Evolutionary conservation across 2,888 invertebrate species (phyloP), one percentile per base, ranked within the genome.

Genomic region (Ophion obscuratus): DNA sequence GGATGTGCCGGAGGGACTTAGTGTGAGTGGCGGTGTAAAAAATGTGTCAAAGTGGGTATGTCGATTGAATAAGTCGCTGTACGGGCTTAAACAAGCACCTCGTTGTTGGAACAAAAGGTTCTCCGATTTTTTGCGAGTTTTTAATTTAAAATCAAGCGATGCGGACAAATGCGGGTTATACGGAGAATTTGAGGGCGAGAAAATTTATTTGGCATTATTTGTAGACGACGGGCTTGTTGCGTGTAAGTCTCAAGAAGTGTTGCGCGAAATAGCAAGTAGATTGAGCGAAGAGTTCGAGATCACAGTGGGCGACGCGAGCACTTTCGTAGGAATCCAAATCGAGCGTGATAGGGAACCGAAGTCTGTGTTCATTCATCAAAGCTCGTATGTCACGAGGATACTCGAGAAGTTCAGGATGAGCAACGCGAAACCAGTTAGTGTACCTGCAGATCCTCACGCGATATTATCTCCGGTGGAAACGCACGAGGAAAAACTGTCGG

Each of bases 21-120:
- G 17, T 9, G 67, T 78, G n/a, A 20, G 9, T 3, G 17, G 53
- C 53, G 17, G 53, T 53, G 53, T 11, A 64, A 10, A 31, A 64
- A 11, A 11, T 27, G 64, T 11, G 10, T 24, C 10, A 44, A 27
- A 64, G 1, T 31, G 36, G 1, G 74, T 77, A 27, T 89, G 89
- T 57, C 80, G 78, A 53, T 67, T 91, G n/a, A 86, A 81, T 17
- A 90, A 87, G 79, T 88, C 89, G 64, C 76, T 91, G 14, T 91
- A 91, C 81, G 90, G 91, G 11, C 71, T 91, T 9, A 91, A 91
- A 70, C 90, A 91, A 87, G 88, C 90, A 17, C 88, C 89, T 44
- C 85, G 88, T 67, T 79, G 83, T 40, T 90, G 89, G 88, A 89
- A 91, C 64, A 64, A 83, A 11, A 88, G 81, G 53, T 85, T 91